phyloP scores from a whole-genome alignment of 2,113 vertebrate genomes.

The Haplochromis vanheusdeni region DNA sequence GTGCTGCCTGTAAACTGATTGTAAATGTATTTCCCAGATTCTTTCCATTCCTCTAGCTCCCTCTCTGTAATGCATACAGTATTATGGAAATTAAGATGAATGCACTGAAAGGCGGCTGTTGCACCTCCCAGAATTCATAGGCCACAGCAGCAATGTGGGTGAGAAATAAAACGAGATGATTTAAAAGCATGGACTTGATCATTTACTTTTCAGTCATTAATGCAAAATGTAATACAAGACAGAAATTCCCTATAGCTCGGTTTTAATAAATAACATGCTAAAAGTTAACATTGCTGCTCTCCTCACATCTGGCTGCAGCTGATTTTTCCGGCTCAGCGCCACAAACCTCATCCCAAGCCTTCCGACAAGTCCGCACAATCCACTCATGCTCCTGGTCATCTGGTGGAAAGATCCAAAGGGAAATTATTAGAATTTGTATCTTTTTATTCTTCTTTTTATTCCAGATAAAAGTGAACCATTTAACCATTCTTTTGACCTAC shows the following conservation, averaged over 20 bases:
- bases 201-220: not conserved
- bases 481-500: not conserved
- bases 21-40: not conserved
- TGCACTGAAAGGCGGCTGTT: not conserved
- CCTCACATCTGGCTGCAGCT: not conserved
- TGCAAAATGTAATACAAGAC: not conserved
- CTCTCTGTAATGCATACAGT: not conserved
- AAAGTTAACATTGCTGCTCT: not conserved
- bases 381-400: conserved; percentile 85
- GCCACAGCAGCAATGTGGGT: not conserved
- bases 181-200: not conserved
- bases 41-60: not conserved
- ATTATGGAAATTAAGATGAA: not conserved
- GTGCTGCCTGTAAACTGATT: not conserved
- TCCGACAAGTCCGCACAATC: conserved; percentile 84
- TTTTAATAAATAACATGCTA: not conserved
- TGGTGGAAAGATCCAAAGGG: conserved; percentile 47
- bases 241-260: not conserved
- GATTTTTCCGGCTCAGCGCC: conserved; percentile 3
- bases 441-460: not conserved
- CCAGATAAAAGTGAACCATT: not conserved
- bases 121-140: not conserved
- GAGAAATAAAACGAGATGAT: not conserved
- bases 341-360: conserved; percentile 65
- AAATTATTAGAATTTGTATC: not conserved